These are phyloP conservation scores for Diceros bicornis DNA, from an alignment of 2,797 vertebrate species.

Conservation along the genomic window DNA sequence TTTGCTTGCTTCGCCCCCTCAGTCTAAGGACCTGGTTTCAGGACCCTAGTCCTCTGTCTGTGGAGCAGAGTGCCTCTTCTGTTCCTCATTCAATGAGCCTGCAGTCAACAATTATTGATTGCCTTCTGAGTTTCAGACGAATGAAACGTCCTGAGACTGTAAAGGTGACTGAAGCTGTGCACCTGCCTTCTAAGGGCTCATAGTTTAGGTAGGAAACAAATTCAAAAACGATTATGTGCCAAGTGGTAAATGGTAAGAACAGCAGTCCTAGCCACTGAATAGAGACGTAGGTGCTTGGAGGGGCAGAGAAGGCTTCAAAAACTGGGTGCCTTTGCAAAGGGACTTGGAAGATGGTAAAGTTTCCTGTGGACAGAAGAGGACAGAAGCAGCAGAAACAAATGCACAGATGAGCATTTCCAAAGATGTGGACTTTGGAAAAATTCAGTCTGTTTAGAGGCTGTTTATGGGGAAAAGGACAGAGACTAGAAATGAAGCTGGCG, in stretches of 20 bases:
- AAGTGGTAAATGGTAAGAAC: not conserved
- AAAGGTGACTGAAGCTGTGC: not conserved
- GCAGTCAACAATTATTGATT: not conserved
- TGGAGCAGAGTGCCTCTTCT: not conserved
- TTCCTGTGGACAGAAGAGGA: not conserved
- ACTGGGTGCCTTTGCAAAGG: not conserved
- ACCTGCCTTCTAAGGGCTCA: not conserved
- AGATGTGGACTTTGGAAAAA: not conserved
- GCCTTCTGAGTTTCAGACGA: not conserved
- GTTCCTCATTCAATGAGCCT: not conserved
- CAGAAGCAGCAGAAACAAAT: not conserved
- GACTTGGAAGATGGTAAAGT: not conserved
- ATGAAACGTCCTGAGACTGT: not conserved
- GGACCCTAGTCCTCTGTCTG: not conserved
- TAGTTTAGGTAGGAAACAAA: not conserved
- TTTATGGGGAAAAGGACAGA: not conserved
- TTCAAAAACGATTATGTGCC: not conserved
- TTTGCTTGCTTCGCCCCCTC: not conserved
- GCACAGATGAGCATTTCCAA: not conserved
- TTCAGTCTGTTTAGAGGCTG: not conserved
- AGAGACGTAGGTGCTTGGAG: not conserved
- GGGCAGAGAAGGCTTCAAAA: not conserved
- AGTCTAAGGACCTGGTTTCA: not conserved
- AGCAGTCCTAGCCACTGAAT: not conserved
- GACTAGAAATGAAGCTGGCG: not conserved